phyloP scores from a whole-genome alignment of 30 jellyfish, hydroid and myxozoan species.

The Rhopilema esculentum region DNA sequence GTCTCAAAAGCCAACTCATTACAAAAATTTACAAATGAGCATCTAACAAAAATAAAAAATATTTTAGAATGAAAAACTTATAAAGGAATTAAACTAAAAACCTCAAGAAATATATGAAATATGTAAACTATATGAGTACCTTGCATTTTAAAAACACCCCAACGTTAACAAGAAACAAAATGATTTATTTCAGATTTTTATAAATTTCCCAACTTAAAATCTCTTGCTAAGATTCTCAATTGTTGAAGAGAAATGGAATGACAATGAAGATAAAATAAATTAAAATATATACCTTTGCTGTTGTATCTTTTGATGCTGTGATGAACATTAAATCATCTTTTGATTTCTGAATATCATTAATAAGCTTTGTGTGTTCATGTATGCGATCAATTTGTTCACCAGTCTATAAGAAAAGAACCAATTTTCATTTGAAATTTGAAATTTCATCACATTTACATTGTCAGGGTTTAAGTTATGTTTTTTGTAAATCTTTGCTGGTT shows the following conservation, averaged over 20 bases:
- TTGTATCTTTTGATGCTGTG: constrained; percentile 89
- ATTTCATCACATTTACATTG: background rate
- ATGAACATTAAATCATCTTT: constrained; percentile 86
- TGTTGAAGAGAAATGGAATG: background rate
- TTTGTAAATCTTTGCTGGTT: too few species aligned
- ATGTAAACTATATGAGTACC: too few species aligned
- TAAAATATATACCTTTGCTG: constrained; percentile 58
- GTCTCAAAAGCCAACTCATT: too few species aligned
- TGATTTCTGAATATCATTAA: constrained; percentile 88
- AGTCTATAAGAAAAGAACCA: constrained; percentile 53
- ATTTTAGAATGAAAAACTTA: too few species aligned
- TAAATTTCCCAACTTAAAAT: too few species aligned
- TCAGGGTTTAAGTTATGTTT: background rate
- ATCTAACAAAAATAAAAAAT: too few species aligned
- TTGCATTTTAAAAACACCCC: too few species aligned
- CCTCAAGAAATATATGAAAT: too few species aligned
- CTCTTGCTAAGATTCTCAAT: too few species aligned
- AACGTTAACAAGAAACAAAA: too few species aligned
- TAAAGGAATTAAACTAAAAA: too few species aligned
- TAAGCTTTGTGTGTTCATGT: constrained; percentile 74
- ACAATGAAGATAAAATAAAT: background rate
- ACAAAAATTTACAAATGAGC: too few species aligned
- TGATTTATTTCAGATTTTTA: background rate
- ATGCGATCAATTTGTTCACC: constrained; percentile 69
- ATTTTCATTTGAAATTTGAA: background rate